These are phyloP conservation scores for Pseudeuparius sepicola DNA, from an alignment of 2,888 invertebrate genomes.

Conservation along the genomic window DNA sequence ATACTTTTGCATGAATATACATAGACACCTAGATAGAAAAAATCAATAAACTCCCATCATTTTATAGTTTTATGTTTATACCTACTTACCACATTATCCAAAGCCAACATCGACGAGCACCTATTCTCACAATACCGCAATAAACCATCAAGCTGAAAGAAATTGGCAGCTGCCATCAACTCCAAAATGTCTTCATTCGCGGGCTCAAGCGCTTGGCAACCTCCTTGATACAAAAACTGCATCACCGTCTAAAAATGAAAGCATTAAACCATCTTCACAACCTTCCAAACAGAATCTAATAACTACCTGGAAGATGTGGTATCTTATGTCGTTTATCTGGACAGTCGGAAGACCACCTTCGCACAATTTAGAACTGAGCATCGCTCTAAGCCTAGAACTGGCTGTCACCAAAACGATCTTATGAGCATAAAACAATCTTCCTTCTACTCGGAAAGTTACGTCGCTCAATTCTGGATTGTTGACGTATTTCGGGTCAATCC, in stretches of 20 bases:
- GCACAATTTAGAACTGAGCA: conserved; percentile 67
- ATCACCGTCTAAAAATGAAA: conserved; percentile 71
- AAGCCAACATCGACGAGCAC: conserved; percentile 72
- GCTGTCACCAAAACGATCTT: conserved; percentile 89
- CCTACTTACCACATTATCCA: conserved; percentile 83
- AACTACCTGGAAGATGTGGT: conserved; percentile 83
- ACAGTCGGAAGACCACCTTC: conserved; percentile 73
- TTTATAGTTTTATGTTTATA: no score
- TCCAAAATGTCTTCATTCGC: conserved; percentile 75
- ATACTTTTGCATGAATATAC: conserved; percentile 90
- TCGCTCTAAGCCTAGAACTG: conserved; percentile 74
- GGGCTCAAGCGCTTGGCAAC: conserved; percentile 67
- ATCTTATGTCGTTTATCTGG: conserved; percentile 86
- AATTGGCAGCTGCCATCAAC: conserved; percentile 83
- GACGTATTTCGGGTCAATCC: conserved; percentile 87
- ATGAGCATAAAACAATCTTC: conserved; percentile 84
- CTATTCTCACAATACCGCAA: conserved; percentile 77
- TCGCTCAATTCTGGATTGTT: conserved; percentile 90
- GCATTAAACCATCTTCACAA: no score
- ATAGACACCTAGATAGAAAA: no score
- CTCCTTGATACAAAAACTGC: conserved; percentile 88
- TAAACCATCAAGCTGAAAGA: conserved; percentile 80
- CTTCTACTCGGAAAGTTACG: conserved; percentile 86
- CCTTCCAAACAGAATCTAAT: background rate
- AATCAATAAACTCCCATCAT: no score